phyloP scores from a whole-genome alignment of 2,888 invertebrate genomes.

The Hirtodrosophila trivittata region DNA sequence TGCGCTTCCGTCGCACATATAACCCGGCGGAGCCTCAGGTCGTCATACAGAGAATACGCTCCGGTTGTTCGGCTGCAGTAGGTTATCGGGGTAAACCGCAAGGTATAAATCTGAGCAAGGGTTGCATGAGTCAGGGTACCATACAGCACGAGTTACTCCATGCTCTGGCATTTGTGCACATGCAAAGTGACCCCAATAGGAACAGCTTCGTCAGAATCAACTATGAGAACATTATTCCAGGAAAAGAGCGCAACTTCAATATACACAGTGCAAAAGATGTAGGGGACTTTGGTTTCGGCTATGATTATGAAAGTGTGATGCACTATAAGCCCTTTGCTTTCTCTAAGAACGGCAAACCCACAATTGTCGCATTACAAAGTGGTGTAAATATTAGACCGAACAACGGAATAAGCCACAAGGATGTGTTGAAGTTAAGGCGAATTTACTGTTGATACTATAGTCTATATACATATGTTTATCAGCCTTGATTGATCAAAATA shows the following conservation, averaged over 20 bases:
- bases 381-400: conserved; percentile 67
- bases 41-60: background rate
- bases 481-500: no score
- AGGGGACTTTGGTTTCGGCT: conserved; percentile 87
- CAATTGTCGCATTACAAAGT: conserved; percentile 85
- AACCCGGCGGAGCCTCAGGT: conserved; percentile 15
- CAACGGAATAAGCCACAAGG: conserved; percentile 53
- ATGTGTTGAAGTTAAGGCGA: conserved; percentile 50
- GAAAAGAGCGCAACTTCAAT: conserved; percentile 87
- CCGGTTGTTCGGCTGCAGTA: conserved; percentile 90
- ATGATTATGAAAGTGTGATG: conserved; percentile 91
- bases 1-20: conserved; percentile 41
- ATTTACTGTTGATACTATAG: conserved; percentile 45
- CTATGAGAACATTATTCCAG: conserved; percentile 82
- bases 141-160: conserved; percentile 90
- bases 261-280: conserved; percentile 85
- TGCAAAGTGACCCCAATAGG: conserved; percentile 89
- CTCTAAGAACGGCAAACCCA: conserved; percentile 87
- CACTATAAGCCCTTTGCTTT: conserved; percentile 90
- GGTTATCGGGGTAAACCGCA: conserved; percentile 85
- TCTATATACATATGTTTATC: no score
- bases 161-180: conserved; percentile 90
- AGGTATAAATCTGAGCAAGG: conserved; percentile 50
- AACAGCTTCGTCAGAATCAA: conserved; percentile 87
- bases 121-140: conserved; percentile 82